A percentile compares a stretch with the other conserved stretches of the same genome.
phyloP scores from a whole-genome alignment of 2,888 invertebrate species.

The Oxycera nigricornis region DNA sequence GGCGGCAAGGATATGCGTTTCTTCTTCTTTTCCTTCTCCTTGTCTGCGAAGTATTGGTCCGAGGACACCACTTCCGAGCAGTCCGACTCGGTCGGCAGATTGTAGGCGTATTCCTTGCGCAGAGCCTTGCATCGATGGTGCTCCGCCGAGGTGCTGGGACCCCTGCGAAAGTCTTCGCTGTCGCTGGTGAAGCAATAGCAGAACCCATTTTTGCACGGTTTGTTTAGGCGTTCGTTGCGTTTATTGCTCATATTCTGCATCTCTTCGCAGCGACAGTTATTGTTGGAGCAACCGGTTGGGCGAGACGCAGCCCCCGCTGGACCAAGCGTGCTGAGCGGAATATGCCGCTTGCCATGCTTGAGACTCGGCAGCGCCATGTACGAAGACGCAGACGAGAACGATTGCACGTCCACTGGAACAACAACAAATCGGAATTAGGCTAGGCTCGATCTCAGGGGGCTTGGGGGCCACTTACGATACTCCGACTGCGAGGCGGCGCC shows the following conservation, averaged over 20 bases:
- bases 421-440: conserved; percentile 2
- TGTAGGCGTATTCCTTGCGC: conserved; percentile 27
- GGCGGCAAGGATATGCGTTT: conserved; percentile 29
- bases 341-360: not conserved
- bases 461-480: conserved; percentile 23
- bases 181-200: conserved; percentile 62
- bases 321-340: conserved; percentile 11
- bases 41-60: conserved; percentile 22
- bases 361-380: conserved; percentile 30
- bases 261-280: conserved; percentile 9
- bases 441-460: not conserved
- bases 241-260: conserved; percentile 47
- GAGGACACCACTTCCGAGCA: conserved; percentile 25
- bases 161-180: conserved; percentile 55
- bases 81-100: conserved; percentile 30
- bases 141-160: not conserved
- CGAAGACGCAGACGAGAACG: conserved; percentile 28
- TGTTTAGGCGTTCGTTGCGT: conserved; percentile 48
- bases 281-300: conserved; percentile 13
- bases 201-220: conserved; percentile 60
- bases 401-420: conserved; percentile 36
- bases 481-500: conserved; percentile 15
- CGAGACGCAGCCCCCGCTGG: conserved; percentile 5
- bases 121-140: conserved; percentile 7
- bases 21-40: conserved; percentile 14